A percentile compares a stretch with the other conserved stretches of the same genome.
Evolutionary conservation across 2,113 vertebrate species (phyloP).

Genomic region (Corvus cornix): DNA sequence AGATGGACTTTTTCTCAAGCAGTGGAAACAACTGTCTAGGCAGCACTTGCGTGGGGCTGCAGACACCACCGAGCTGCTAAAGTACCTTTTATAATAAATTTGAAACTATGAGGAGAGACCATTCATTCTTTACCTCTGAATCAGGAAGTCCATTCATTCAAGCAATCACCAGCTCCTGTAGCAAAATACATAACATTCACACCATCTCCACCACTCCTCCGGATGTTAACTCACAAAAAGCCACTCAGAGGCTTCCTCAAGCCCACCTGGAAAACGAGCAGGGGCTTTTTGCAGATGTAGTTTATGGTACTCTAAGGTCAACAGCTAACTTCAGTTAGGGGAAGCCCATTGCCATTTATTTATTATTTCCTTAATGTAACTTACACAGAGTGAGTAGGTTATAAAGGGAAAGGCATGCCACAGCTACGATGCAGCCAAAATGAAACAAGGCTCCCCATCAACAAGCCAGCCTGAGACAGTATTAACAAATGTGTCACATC

Average conservation of each 20-base stretch:
- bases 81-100: conserved; percentile 30
- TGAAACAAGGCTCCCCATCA: not conserved
- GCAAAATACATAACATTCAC: not conserved
- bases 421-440: not conserved
- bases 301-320: conserved; percentile 35
- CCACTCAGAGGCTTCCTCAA: not conserved
- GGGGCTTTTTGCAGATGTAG: conserved; percentile 25
- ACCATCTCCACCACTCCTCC: not conserved
- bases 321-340: conserved; percentile 26
- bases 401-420: not conserved
- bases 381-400: not conserved
- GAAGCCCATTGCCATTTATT: conserved; percentile 30
- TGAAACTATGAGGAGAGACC: conserved; percentile 38
- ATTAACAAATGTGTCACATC: not conserved
- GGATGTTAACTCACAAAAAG: conserved; percentile 2
- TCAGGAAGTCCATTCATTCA: conserved; percentile 59
- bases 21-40: conserved; percentile 46
- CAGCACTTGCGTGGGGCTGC: conserved; percentile 11
- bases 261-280: conserved; percentile 31
- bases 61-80: not conserved
- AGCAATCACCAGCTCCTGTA: not conserved
- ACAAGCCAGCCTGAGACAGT: not conserved
- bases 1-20: conserved; percentile 58
- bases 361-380: conserved; percentile 20
- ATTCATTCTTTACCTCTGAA: conserved; percentile 50